phyloP scores from a whole-genome alignment of 92 coral and sea anemone species.

The Phenganax stokvisi region DNA sequence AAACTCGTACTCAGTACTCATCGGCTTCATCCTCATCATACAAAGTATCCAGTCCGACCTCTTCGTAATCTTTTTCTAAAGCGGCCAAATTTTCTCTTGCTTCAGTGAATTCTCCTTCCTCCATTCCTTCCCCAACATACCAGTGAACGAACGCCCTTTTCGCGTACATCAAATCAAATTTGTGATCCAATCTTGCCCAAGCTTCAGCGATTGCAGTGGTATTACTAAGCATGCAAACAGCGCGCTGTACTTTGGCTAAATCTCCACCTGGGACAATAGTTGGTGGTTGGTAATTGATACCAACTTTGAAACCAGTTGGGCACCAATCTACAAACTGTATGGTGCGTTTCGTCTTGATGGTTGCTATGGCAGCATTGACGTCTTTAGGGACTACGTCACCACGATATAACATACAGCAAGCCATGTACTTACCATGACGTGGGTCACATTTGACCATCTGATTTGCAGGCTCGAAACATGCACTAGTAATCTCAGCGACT shows the following conservation, averaged over 20 bases:
- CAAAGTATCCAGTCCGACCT: constrained; percentile 37
- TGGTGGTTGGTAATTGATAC: constrained; percentile 71
- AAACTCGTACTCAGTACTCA: constrained; percentile 11
- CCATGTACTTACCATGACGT: constrained; percentile 45
- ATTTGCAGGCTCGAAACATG: constrained; percentile 18
- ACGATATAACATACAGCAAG: constrained; percentile 47
- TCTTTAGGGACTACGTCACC: constrained; percentile 61
- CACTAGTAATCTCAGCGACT: constrained; percentile 24
- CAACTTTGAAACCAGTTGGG: constrained; percentile 82
- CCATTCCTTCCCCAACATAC: constrained; percentile 79
- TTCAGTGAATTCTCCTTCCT: constrained; percentile 69
- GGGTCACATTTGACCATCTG: constrained; percentile 23
- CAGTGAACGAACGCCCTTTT: constrained; percentile 73
- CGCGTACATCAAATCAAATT: constrained; percentile 68
- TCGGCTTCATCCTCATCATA: constrained; percentile 46
- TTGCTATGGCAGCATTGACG: constrained; percentile 65
- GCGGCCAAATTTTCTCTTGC: constrained; percentile 56
- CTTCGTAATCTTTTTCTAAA: constrained; percentile 51
- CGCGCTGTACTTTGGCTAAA: constrained; percentile 67
- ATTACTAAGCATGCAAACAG: constrained; percentile 67
- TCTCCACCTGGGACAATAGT: constrained; percentile 75
- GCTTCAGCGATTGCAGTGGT: constrained; percentile 78
- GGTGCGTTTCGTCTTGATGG: constrained; percentile 62
- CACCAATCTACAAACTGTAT: constrained; percentile 80
- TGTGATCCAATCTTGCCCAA: constrained; percentile 63